Evolutionary conservation across 2,888 invertebrate species (phyloP).

Genomic region (Barypeithes pellucidus): DNA sequence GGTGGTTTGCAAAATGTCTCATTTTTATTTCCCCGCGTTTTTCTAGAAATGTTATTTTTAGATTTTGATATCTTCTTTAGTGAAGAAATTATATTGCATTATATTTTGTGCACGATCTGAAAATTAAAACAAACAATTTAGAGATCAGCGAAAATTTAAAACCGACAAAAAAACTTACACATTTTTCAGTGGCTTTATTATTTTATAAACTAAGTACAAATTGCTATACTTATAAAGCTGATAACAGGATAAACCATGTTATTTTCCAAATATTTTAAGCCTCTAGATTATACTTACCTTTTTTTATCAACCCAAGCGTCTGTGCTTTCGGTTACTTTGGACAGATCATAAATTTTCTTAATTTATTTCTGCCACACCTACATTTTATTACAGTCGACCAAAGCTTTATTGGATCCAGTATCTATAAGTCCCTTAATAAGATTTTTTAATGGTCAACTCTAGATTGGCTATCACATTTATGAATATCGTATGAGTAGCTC

Average conservation of each 20-base stretch:
- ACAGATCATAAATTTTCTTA: conserved; percentile 66
- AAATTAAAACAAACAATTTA: not conserved
- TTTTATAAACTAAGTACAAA: conserved; percentile 67
- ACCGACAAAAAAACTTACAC: conserved; percentile 48
- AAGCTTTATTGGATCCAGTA: conserved; percentile 40
- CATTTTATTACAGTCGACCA: conserved; percentile 64
- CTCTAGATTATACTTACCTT: conserved; percentile 60
- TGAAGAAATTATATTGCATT: too few species aligned
- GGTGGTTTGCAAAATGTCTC: too few species aligned
- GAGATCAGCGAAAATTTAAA: not conserved
- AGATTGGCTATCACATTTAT: conserved; percentile 65
- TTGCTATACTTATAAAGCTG: conserved; percentile 65
- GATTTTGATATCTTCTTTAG: too few species aligned
- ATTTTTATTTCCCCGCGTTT: too few species aligned
- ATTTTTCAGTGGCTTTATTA: conserved; percentile 67
- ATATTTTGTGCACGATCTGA: too few species aligned
- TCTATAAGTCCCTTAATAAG: conserved; percentile 33
- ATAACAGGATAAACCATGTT: conserved; percentile 65
- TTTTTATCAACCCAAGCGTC: conserved; percentile 54
- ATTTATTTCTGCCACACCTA: conserved; percentile 65
- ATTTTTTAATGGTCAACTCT: conserved; percentile 56
- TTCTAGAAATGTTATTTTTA: too few species aligned
- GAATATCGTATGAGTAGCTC: conserved; percentile 62
- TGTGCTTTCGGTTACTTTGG: conserved; percentile 61
- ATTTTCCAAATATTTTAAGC: conserved; percentile 66